A percentile compares a stretch with the other conserved stretches of the same genome.
Conservation (phyloP, 2,888 invertebrate genomes). For the Ochropleura plecta region DNA sequence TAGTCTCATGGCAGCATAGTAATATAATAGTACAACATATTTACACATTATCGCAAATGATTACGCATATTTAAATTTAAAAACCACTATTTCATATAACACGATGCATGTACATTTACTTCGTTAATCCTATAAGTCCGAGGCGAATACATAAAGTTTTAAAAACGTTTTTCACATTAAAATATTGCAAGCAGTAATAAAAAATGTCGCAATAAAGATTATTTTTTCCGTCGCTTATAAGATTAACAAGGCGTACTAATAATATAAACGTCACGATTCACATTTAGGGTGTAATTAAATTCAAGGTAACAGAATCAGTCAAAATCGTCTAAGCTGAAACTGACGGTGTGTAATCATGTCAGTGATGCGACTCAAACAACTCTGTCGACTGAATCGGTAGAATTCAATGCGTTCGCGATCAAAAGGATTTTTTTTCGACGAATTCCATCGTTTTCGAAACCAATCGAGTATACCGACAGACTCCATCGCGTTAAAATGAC, state of each 20-base stretch:
- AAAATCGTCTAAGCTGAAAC: slow-evolving; percentile 67
- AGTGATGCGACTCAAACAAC: slow-evolving; percentile 60
- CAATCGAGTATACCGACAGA: slow-evolving; percentile 19
- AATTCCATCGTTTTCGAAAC: slow-evolving; percentile 25
- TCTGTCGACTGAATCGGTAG: slow-evolving; percentile 46
- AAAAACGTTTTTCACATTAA: slow-evolving; percentile 67
- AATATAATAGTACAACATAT: slow-evolving; percentile 59
- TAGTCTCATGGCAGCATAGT: slow-evolving; percentile 69
- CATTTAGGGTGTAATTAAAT: slow-evolving; percentile 64
- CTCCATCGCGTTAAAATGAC: slow-evolving; percentile 20
- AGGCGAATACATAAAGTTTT: slow-evolving; percentile 59
- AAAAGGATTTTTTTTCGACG: slow-evolving; percentile 14
- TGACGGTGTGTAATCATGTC: slow-evolving; percentile 58
- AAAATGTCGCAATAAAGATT: slow-evolving; percentile 73
- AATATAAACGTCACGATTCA: slow-evolving; percentile 60
- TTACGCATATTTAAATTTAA: slow-evolving; percentile 54
- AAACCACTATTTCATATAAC: slow-evolving; percentile 56
- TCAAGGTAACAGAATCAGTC: slow-evolving; percentile 73
- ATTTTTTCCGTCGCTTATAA: slow-evolving; percentile 73
- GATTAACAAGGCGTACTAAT: slow-evolving; percentile 77
- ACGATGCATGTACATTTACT: slow-evolving; percentile 56
- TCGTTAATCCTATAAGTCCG: slow-evolving; percentile 74
- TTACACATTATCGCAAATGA: slow-evolving; percentile 57
- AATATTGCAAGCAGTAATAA: slow-evolving; percentile 75
- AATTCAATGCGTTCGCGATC: slow-evolving; percentile 34